Evolutionary conservation across 2,113 vertebrate genomes (phyloP).

Genomic region (Sturnira hondurensis): DNA sequence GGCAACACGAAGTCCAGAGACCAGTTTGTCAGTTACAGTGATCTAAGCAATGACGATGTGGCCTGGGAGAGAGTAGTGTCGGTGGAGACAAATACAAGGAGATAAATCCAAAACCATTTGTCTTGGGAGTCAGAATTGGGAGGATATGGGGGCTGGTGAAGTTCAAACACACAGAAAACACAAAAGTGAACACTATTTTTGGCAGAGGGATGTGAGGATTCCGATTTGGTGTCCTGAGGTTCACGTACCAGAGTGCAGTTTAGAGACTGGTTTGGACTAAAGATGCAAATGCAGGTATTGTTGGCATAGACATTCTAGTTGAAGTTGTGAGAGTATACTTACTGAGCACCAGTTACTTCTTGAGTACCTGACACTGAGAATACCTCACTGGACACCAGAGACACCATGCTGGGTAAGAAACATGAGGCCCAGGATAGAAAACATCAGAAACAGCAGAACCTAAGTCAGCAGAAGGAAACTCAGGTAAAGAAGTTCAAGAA

Average conservation of each 20-base stretch:
- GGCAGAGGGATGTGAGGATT: neutral
- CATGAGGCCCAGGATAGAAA: neutral
- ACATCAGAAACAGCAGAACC: neutral
- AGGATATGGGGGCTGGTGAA: neutral
- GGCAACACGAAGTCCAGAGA: neutral
- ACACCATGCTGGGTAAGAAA: neutral
- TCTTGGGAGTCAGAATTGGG: neutral
- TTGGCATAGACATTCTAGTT: neutral
- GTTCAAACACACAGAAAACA: neutral
- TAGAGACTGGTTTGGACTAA: neutral
- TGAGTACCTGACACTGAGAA: neutral
- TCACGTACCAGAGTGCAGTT: neutral
- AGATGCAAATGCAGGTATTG: neutral
- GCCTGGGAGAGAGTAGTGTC: neutral
- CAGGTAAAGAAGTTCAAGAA: neutral
- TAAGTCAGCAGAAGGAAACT: neutral
- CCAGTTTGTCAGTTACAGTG: neutral
- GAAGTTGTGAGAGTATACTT: neutral
- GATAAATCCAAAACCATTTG: neutral
- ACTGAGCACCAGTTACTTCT: neutral
- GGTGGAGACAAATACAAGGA: accelerated
- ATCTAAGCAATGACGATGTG: neutral
- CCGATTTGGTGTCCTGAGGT: neutral
- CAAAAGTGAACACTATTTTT: neutral
- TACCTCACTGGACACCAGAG: neutral